phyloP scores from a whole-genome alignment of 2,113 vertebrate genomes.

The Tragelaphus strepsiceros region DNA sequence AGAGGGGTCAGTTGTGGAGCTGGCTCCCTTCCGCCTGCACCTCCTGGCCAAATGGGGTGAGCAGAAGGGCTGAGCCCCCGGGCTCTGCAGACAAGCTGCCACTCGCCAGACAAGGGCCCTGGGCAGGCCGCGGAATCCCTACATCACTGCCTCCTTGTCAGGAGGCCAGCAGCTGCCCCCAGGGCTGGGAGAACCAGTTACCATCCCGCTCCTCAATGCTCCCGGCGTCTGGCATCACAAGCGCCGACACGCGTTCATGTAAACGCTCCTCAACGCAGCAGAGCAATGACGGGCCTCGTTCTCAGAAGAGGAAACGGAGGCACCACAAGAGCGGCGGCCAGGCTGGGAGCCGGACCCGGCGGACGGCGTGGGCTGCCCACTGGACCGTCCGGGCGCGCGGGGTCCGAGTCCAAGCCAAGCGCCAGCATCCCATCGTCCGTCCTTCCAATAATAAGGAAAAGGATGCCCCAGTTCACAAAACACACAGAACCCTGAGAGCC shows the following conservation, averaged over 20 bases:
- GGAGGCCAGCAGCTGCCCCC: not conserved
- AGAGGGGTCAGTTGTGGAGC: accelerated
- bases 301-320: not conserved
- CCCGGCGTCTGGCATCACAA: accelerated
- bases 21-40: not conserved
- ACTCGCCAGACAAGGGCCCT: not conserved
- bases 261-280: no score
- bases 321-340: accelerated
- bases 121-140: not conserved
- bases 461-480: accelerated
- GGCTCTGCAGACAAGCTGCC: not conserved
- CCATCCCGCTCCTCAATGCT: accelerated
- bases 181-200: accelerated
- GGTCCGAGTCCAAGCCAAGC: accelerated
- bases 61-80: accelerated
- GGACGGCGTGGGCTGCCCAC: accelerated
- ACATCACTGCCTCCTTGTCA: accelerated
- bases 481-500: accelerated
- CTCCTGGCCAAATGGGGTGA: not conserved
- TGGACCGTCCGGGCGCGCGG: accelerated
- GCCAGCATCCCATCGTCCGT: accelerated
- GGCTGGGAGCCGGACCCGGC: accelerated
- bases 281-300: accelerated
- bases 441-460: not conserved
- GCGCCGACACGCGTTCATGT: not conserved